Evolutionary conservation across 1,140 invertebrate genomes (phyloP).

Genomic region (Brachionus rubens): DNA sequence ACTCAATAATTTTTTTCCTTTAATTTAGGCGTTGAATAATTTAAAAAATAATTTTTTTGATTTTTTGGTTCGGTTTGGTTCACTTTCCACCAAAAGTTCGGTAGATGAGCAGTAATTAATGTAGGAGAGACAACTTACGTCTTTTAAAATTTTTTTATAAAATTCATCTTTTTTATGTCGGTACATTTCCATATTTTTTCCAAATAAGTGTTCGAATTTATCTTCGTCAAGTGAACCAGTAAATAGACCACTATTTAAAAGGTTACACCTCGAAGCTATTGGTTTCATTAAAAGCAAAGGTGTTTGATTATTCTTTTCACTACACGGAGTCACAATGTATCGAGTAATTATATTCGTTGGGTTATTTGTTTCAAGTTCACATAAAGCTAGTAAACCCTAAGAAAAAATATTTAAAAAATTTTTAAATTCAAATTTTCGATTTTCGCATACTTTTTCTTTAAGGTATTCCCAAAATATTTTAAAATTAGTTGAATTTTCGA

Average conservation of each 20-base stretch:
- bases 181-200: no score
- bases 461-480: background rate
- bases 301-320: background rate
- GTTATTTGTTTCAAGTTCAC: background rate
- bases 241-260: constrained; percentile 9
- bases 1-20: no score
- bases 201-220: background rate
- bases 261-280: background rate
- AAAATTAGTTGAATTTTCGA: background rate
- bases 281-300: constrained; percentile 12
- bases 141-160: no score
- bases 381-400: background rate
- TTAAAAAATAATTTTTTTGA: no score
- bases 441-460: constrained; percentile 27
- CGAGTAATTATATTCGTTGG: background rate
- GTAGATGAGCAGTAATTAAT: no score
- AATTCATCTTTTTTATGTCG: no score
- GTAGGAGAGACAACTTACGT: no score
- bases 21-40: no score
- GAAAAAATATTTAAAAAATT: no score
- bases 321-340: background rate
- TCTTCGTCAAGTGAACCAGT: background rate
- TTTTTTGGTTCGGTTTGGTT: no score
- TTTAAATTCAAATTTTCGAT: no score
- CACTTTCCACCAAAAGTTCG: no score